Base-by-base conservation (phyloP, 2,888 invertebrate genomes). In the Leptura quadrifasciata region DNA sequence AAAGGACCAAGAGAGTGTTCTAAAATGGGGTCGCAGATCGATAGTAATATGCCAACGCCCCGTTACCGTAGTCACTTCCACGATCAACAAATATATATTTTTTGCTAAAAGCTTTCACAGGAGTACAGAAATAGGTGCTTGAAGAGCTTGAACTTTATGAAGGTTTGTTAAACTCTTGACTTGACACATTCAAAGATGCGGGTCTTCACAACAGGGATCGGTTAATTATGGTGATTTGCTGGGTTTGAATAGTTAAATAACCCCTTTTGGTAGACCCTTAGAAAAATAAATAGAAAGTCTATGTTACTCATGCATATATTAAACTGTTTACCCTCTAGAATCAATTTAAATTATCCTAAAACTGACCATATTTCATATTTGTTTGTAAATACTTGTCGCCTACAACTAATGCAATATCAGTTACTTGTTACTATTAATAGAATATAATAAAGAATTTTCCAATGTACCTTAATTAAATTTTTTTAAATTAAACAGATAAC, bases 1-100 rank as follows among this genome's bases (percentile, higher is more conserved):
- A 79, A 76, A 79, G 75, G 67, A 71, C 74, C 68, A 80, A 82
- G 82, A 80, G 75, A 81, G 82, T 79, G 82, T 80, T 81, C 82
- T 80, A 80, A 82, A 84, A 83, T 81, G 81, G 81, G 84, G 84
- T 84, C 84, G 82, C 78, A 76, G 83, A 84, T 84, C 84, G 83
- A 84, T 84, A 84, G 77, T 76, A 82, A 81, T 80, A 77, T 79
- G 83, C 82, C 84, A 83, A 82, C 82, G 83, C 83, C 81, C 82
- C 80, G 83, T 82, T 79, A 47, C 69, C 69, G 58, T 18, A 39
- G 69, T 58, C 69, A 58, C 39, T 39, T 63, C 39, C 39, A 39
- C 58, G 31, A 39, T 63, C 58, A 69, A 69, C 69, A 69, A 68
- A 68, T 35, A n/a, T 57, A 57, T 47, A 65, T 47, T 47, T 31